These are phyloP conservation scores for Incurvaria masculella DNA, from an alignment of 2,888 invertebrate species.

Conservation along the genomic window DNA sequence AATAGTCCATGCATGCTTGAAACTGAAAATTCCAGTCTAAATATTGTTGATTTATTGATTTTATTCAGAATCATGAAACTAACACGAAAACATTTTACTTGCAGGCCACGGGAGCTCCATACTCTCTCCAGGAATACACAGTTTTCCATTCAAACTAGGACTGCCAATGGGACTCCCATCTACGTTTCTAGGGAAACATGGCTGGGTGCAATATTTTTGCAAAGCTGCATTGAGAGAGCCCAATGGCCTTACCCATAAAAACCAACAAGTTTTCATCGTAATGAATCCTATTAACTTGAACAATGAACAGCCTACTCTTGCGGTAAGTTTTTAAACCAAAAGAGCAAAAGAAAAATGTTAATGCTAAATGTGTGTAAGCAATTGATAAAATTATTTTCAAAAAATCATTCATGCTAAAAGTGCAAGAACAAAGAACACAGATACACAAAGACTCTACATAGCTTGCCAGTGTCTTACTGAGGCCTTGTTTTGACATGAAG, in stretches of 20 bases:
- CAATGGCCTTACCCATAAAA: conserved; percentile 87
- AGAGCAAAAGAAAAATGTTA: too few relatives aligned
- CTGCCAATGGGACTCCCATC: conserved; percentile 87
- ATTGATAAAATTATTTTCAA: too few relatives aligned
- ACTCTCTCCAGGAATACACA: conserved; percentile 89
- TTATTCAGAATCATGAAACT: conserved; percentile 4
- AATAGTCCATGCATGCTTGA: too few relatives aligned
- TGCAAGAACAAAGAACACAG: too few relatives aligned
- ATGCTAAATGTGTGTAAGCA: too few relatives aligned
- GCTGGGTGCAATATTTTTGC: conserved; percentile 94
- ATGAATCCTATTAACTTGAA: conserved; percentile 95
- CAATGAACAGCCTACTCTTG: conserved; percentile 80
- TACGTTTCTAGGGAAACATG: conserved; percentile 89
- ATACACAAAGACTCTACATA: too few relatives aligned
- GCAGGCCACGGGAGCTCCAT: conserved; percentile 79
- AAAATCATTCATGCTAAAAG: too few relatives aligned
- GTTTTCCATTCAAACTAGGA: conserved; percentile 91
- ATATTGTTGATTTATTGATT: conserved; percentile 3
- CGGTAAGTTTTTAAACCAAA: conserved; percentile 61
- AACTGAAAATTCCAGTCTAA: neutral
- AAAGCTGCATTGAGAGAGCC: conserved; percentile 87
- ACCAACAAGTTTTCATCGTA: conserved; percentile 95
- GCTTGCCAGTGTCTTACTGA: too few relatives aligned
- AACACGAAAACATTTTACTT: conserved; percentile 16
- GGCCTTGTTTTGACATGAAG: too few relatives aligned